Evolutionary conservation across 2,797 vertebrate species (phyloP).

Genomic region (Pseudotriccus pelzelni): DNA sequence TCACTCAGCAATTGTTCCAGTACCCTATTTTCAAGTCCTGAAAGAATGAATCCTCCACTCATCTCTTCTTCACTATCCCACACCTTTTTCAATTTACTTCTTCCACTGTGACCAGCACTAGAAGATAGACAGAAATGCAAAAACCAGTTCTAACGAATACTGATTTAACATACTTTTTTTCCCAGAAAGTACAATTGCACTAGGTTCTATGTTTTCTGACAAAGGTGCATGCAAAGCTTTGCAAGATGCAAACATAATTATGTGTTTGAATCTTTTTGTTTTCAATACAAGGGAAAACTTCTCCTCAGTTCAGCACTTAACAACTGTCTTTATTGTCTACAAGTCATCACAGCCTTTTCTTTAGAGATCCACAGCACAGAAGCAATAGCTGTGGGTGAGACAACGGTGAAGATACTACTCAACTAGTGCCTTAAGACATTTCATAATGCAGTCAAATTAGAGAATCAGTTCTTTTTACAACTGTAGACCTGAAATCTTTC

Average conservation of each 20-base stretch:
- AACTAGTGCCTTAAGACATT: conserved; percentile 30
- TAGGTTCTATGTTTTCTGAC: background rate
- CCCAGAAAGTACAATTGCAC: background rate
- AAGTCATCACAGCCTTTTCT: conserved; percentile 30
- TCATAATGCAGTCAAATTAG: conserved; percentile 66
- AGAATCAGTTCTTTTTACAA: conserved; percentile 47
- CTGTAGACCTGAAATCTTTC: conserved; percentile 28
- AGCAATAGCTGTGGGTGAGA: background rate
- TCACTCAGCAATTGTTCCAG: background rate
- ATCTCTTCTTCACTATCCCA: background rate
- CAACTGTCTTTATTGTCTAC: conserved; percentile 40
- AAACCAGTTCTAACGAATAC: background rate
- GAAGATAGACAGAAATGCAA: background rate
- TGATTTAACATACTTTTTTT: background rate
- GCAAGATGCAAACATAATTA: background rate
- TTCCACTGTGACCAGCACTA: background rate
- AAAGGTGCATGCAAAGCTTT: background rate
- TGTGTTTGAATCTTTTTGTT: conserved; percentile 6
- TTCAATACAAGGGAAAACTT: conserved; percentile 24
- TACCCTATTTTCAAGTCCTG: background rate
- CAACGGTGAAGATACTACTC: background rate
- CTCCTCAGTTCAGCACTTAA: conserved; percentile 44
- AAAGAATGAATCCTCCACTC: background rate
- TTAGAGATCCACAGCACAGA: conserved; percentile 4
- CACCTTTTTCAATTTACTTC: background rate